phyloP scores from a whole-genome alignment of 2,888 invertebrate species.

The Drosophila helvetica region DNA sequence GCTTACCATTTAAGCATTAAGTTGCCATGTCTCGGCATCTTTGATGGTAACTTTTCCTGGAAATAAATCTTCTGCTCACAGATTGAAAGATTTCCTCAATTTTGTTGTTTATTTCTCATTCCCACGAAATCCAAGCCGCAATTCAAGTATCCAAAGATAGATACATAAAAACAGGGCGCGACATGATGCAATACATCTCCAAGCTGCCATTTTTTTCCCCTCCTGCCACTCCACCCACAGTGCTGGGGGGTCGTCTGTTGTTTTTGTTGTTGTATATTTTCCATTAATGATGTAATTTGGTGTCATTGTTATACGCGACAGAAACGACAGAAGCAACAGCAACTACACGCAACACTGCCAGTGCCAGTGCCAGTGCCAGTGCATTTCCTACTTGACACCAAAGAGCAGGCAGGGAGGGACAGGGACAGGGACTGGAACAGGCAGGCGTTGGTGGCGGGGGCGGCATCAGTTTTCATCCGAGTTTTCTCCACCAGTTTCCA shows the following conservation, averaged over 20 bases:
- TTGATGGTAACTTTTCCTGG: too few species aligned
- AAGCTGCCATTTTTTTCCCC: not conserved
- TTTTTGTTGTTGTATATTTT: constrained; percentile 51
- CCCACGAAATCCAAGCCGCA: constrained; percentile 24
- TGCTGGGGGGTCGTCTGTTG: constrained; percentile 10
- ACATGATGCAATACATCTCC: constrained; percentile 37
- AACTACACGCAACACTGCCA: constrained; percentile 26
- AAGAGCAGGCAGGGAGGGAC: constrained; percentile 1
- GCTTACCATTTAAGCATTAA: too few species aligned
- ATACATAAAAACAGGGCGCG: constrained; percentile 30
- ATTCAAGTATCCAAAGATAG: constrained; percentile 16
- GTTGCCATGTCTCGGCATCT: too few species aligned
- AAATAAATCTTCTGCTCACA: too few species aligned
- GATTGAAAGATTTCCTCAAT: not conserved
- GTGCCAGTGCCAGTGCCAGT: constrained; percentile 5
- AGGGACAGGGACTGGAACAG: not conserved
- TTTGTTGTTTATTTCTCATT: not conserved
- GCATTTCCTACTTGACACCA: constrained; percentile 57
- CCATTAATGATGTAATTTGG: constrained; percentile 65
- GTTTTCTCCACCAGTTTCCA: constrained; percentile 3
- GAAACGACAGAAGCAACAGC: constrained; percentile 17
- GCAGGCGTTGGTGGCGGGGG: not conserved
- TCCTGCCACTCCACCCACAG: not conserved
- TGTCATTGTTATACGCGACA: constrained; percentile 50
- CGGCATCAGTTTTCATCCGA: constrained; percentile 35